phyloP scores from a whole-genome alignment of 2,797 vertebrate genomes.

The Sphaeramia orbicularis region DNA sequence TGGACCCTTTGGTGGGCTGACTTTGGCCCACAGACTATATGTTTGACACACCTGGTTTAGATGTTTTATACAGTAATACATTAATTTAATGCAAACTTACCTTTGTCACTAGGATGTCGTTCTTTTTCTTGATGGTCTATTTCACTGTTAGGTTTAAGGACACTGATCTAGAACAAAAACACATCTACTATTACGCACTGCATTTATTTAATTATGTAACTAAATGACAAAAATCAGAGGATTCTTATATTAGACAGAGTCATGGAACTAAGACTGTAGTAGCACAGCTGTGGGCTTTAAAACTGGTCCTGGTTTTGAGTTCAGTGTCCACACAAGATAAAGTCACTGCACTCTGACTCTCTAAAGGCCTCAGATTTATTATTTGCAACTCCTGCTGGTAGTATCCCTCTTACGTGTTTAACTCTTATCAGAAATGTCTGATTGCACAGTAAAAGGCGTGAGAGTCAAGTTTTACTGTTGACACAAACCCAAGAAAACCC shows the following conservation, averaged over 20 bases:
- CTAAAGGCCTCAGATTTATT: constrained; percentile 10
- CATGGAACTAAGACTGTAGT: background rate
- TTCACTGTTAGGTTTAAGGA: constrained; percentile 32
- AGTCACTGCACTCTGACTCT: background rate
- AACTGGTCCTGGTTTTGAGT: too few species aligned
- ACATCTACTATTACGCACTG: background rate
- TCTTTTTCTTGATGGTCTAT: constrained; percentile 16
- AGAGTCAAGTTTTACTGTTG: constrained; percentile 28
- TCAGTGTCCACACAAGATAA: background rate
- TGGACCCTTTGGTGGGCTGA: too few species aligned
- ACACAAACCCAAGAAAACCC: constrained; percentile 29
- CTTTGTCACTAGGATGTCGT: constrained; percentile 25
- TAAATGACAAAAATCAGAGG: background rate
- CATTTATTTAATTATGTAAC: background rate
- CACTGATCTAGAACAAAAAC: constrained; percentile 60
- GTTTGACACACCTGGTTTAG: too few species aligned
- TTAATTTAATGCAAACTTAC: constrained; percentile 42
- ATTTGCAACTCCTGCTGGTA: constrained; percentile 4
- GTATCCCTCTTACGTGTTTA: background rate
- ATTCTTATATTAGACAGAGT: background rate
- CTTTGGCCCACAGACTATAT: too few species aligned
- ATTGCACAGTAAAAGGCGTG: constrained; percentile 18
- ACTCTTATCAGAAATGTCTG: constrained; percentile 39
- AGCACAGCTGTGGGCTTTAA: background rate
- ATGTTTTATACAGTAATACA: background rate